Conservation (phyloP, 2,888 invertebrate genomes). For the Scaptomyza tumidula region DNA sequence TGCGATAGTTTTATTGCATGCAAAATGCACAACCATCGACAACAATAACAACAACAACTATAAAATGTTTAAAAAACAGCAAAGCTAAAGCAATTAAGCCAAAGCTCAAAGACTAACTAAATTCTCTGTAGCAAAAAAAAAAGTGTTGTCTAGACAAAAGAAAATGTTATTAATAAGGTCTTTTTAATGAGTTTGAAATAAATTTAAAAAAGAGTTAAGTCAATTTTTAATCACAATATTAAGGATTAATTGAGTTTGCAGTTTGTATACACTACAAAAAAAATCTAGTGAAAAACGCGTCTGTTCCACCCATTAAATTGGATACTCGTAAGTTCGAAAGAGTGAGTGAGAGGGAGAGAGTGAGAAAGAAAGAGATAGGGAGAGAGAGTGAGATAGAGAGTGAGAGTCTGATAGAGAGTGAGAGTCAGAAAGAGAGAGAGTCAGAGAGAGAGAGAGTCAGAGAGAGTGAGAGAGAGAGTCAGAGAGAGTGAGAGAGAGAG, state of each 20-base stretch:
- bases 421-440: too few relatives aligned
- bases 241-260: neutral
- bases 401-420: too few relatives aligned
- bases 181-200: neutral
- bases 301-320: neutral
- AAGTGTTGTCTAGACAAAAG: neutral
- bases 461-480: too few relatives aligned
- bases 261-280: neutral
- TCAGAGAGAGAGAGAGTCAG: too few relatives aligned
- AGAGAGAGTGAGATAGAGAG: too few relatives aligned
- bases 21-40: conserved; percentile 53
- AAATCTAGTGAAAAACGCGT: neutral
- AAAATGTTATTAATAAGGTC: neutral
- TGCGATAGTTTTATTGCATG: conserved; percentile 78
- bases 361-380: too few relatives aligned
- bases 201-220: neutral
- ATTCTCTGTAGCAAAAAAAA: conserved; percentile 22
- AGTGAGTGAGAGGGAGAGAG: too few relatives aligned
- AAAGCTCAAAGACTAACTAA: conserved; percentile 3
- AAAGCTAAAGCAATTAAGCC: neutral
- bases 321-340: too few relatives aligned
- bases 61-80: neutral
- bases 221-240: neutral
- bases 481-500: too few relatives aligned
- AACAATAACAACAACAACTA: conserved; percentile 21